Percentiles rank a stretch among this genome's conserved stretches.
phyloP scores from a whole-genome alignment of 2,888 invertebrate genomes.

The Patella ulyssiponensis region DNA sequence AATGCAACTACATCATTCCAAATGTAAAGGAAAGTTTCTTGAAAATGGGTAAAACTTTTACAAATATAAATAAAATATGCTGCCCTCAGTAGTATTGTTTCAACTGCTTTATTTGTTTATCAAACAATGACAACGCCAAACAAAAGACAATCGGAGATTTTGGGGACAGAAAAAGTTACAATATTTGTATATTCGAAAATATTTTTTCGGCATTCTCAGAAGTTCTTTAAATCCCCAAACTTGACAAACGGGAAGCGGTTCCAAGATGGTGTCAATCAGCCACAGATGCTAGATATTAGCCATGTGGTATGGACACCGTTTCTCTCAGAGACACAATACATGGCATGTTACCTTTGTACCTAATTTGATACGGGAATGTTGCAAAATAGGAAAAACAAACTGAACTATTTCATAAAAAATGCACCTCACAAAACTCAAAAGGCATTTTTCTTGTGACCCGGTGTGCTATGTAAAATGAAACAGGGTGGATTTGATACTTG shows the following conservation, averaged over 20 bases:
- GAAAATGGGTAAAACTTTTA: too few relatives aligned
- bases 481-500: too few relatives aligned
- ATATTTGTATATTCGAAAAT: not conserved
- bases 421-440: not conserved
- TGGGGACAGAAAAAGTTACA: not conserved
- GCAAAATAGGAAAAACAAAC: constrained; percentile 7
- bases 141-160: too few relatives aligned
- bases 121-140: too few relatives aligned
- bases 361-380: constrained; percentile 10
- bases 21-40: too few relatives aligned
- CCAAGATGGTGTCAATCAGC: not conserved
- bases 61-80: too few relatives aligned
- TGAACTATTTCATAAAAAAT: not conserved
- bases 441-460: not conserved
- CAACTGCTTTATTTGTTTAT: too few relatives aligned
- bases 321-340: constrained; percentile 5
- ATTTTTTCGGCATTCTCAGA: not conserved
- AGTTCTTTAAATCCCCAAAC: not conserved
- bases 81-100: too few relatives aligned
- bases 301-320: not conserved
- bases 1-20: too few relatives aligned
- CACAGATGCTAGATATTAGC: not conserved
- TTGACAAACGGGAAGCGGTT: not conserved
- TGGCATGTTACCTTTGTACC: constrained; percentile 3
- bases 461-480: too few relatives aligned